Conservation (phyloP, 2,113 vertebrate species). For the Takifugu bimaculatus region DNA sequence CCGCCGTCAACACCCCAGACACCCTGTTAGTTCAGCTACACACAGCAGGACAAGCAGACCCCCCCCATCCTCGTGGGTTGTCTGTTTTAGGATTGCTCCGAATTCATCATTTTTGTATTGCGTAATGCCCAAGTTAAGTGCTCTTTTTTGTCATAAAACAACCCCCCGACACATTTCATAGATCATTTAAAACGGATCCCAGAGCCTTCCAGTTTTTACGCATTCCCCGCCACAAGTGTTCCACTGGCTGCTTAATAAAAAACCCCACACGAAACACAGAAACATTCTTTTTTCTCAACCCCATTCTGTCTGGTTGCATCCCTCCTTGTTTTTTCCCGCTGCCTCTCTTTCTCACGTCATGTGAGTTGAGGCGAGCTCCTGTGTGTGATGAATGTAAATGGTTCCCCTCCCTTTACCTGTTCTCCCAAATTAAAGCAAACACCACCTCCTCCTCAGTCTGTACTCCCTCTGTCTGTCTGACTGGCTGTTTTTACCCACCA, state of each 20-base stretch:
- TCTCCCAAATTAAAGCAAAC: conserved; percentile 65
- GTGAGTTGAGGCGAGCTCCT: conserved; percentile 46
- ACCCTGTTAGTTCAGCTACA: not conserved
- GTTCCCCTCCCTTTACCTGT: conserved; percentile 51
- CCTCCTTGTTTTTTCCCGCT: conserved; percentile 18
- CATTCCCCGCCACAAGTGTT: conserved; percentile 17
- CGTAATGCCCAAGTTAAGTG: not conserved
- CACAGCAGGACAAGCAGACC: not conserved
- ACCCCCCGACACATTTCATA: not conserved
- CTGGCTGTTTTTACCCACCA: conserved; percentile 40
- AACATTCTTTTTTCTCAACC: conserved; percentile 60
- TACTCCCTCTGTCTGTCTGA: conserved; percentile 6
- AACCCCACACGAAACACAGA: conserved; percentile 22
- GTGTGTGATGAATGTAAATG: conserved; percentile 67
- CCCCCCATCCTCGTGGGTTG: not conserved
- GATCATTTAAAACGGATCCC: conserved; percentile 12
- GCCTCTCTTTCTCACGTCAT: conserved; percentile 38
- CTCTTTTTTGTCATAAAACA: not conserved
- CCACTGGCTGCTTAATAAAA: conserved; percentile 16
- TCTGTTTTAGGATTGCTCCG: not conserved
- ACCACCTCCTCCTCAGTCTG: conserved; percentile 43
- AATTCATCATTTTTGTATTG: not conserved
- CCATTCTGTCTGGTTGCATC: conserved; percentile 62
- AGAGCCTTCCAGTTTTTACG: conserved; percentile 15
- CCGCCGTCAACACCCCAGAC: not conserved